These are phyloP conservation scores for Urechis unicinctus DNA, from an alignment of 2,888 invertebrate species.

Conservation along the genomic window DNA sequence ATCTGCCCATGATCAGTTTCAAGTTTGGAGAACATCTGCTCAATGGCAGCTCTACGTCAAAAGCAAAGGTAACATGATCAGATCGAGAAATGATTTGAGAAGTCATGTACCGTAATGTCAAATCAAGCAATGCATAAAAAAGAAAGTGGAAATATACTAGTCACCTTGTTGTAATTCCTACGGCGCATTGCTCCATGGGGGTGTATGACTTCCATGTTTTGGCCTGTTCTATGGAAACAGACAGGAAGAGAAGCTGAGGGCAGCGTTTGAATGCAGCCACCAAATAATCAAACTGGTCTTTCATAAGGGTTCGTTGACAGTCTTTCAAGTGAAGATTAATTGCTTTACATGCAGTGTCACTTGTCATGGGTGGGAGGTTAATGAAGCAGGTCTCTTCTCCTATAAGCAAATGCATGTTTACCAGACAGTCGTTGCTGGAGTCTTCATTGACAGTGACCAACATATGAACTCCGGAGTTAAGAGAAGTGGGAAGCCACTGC, in stretches of 20 bases:
- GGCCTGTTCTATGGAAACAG: slow-evolving; percentile 27
- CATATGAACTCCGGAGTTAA: slow-evolving; percentile 29
- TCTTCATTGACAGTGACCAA: too few species aligned
- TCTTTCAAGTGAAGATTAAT: slow-evolving; percentile 19
- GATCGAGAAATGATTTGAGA: too few species aligned
- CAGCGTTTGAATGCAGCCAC: slow-evolving; percentile 22
- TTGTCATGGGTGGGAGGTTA: slow-evolving; percentile 22
- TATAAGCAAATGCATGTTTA: slow-evolving; percentile 18
- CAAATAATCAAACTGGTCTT: slow-evolving; percentile 26
- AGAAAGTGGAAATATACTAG: too few species aligned
- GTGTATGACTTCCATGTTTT: slow-evolving; percentile 29
- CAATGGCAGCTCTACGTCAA: slow-evolving; percentile 26
- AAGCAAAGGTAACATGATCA: slow-evolving; percentile 22
- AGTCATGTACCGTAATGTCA: too few species aligned
- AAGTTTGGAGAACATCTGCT: slow-evolving; percentile 27
- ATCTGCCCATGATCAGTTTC: slow-evolving; percentile 30
- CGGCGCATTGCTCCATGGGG: too few species aligned
- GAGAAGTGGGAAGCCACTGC: slow-evolving; percentile 29
- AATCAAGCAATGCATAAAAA: too few species aligned
- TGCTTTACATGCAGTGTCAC: slow-evolving; percentile 20
- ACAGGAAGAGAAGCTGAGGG: slow-evolving; percentile 31
- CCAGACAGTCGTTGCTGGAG: too few species aligned
- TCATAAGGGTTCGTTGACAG: slow-evolving; percentile 20
- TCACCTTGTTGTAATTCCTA: too few species aligned
- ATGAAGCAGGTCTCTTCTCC: slow-evolving; percentile 22